Percentiles rank a stretch among this genome's conserved stretches.
These are phyloP conservation scores for Pachyramphus minor DNA, from an alignment of 2,113 vertebrate species.

Conservation along the genomic window DNA sequence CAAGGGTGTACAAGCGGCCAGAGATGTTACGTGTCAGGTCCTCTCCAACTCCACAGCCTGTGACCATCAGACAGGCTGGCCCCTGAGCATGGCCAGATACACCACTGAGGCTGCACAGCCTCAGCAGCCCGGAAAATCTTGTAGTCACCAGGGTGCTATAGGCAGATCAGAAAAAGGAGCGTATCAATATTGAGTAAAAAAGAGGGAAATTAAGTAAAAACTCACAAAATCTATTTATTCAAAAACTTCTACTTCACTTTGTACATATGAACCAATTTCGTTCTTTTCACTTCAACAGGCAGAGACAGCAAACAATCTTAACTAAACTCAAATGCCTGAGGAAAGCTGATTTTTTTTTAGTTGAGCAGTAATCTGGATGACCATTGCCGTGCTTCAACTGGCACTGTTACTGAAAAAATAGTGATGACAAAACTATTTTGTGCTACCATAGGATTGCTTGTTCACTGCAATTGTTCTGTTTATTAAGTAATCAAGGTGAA, in stretches of 20 bases:
- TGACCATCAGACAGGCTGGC: neutral
- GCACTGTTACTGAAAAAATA: neutral
- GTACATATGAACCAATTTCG: neutral
- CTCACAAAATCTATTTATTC: neutral
- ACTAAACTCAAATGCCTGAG: neutral
- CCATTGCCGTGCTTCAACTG: neutral
- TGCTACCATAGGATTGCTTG: neutral
- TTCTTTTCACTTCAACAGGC: neutral
- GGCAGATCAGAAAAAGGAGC: neutral
- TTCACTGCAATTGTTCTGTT: neutral
- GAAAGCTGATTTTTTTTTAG: neutral
- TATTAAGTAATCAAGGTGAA: neutral
- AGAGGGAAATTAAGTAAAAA: neutral
- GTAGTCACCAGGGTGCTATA: neutral
- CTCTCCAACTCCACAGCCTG: neutral
- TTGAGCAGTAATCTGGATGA: neutral
- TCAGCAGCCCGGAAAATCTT: neutral
- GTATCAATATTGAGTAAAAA: neutral
- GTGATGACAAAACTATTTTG: neutral
- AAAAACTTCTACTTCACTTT: neutral
- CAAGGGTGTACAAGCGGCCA: fast-evolving
- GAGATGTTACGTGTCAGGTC: fast-evolving
- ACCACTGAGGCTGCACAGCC: neutral
- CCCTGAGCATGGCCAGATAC: fast-evolving
- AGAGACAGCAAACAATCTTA: neutral